phyloP scores from a whole-genome alignment of 2,888 invertebrate genomes.

The Capitulum mitella region DNA sequence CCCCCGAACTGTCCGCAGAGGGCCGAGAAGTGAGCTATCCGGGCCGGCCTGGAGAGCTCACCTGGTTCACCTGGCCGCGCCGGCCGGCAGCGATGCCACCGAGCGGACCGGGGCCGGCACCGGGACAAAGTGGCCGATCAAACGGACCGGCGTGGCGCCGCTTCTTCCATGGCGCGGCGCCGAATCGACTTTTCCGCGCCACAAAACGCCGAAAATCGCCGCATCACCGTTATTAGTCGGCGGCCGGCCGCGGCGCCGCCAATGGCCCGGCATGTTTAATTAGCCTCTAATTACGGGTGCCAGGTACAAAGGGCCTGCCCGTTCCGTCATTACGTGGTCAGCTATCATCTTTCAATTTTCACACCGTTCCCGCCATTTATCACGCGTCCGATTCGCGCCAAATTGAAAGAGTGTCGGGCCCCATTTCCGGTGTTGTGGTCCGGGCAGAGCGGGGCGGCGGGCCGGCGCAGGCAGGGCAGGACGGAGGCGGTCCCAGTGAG shows the following conservation, averaged over 20 bases:
- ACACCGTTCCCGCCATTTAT: slow-evolving; percentile 24
- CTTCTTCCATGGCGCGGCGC: slow-evolving; percentile 44
- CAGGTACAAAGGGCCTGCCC: background rate
- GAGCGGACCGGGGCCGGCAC: background rate
- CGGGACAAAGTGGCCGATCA: slow-evolving; percentile 1
- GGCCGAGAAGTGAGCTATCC: too few species aligned
- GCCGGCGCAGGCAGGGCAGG: background rate
- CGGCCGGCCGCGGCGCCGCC: background rate
- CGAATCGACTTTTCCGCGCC: slow-evolving; percentile 42
- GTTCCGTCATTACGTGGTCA: slow-evolving; percentile 18
- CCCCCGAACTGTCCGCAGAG: too few species aligned
- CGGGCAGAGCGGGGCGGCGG: slow-evolving; percentile 47
- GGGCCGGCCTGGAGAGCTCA: too few species aligned
- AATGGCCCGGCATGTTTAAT: slow-evolving; percentile 5
- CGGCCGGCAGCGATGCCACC: too few species aligned
- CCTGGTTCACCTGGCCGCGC: too few species aligned
- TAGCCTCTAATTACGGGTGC: slow-evolving; percentile 6
- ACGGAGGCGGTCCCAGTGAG: too few species aligned
- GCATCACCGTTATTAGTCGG: background rate
- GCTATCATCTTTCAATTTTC: slow-evolving; percentile 25
- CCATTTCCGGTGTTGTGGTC: slow-evolving; percentile 53
- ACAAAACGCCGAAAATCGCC: slow-evolving; percentile 15
- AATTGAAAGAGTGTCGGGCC: slow-evolving; percentile 50
- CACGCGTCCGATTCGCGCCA: slow-evolving; percentile 23
- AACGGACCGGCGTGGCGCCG: background rate